Conservation (phyloP, 2,797 vertebrate genomes). For the Syngnathus acus region DNA sequence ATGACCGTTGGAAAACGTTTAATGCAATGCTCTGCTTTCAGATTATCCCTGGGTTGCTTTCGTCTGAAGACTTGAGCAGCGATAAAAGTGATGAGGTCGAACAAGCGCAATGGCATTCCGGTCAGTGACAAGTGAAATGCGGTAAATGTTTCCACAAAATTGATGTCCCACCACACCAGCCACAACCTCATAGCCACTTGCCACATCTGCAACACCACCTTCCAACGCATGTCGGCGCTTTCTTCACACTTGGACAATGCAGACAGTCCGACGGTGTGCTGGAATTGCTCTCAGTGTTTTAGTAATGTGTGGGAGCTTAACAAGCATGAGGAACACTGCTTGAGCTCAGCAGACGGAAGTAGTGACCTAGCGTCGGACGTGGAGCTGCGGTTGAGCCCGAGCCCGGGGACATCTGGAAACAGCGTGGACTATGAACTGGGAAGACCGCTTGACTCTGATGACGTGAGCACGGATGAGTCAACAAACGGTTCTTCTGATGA, state of each 20-base stretch:
- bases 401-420: conserved; percentile 6
- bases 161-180: conserved; percentile 46
- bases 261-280: conserved; percentile 40
- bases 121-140: conserved; percentile 39
- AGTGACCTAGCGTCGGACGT: conserved; percentile 1
- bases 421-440: conserved; percentile 23
- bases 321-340: conserved; percentile 36
- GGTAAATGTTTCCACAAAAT: conserved; percentile 36
- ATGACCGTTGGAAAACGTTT: not conserved
- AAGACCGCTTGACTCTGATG: not conserved
- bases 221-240: conserved; percentile 44
- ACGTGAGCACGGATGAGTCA: conserved; percentile 3
- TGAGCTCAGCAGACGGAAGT: not conserved
- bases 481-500: conserved; percentile 16
- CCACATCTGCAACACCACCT: conserved; percentile 45
- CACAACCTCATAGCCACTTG: conserved; percentile 45
- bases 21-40: not conserved
- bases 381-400: conserved; percentile 8
- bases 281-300: conserved; percentile 34
- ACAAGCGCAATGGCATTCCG: not conserved
- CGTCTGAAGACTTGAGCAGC: conserved; percentile 56
- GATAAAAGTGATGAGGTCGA: conserved; percentile 32
- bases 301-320: conserved; percentile 53
- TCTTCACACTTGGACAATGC: conserved; percentile 51
- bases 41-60: conserved; percentile 22